Evolutionary conservation across 2,888 invertebrate genomes (phyloP).

Genomic region (Aphidius colemani): DNA sequence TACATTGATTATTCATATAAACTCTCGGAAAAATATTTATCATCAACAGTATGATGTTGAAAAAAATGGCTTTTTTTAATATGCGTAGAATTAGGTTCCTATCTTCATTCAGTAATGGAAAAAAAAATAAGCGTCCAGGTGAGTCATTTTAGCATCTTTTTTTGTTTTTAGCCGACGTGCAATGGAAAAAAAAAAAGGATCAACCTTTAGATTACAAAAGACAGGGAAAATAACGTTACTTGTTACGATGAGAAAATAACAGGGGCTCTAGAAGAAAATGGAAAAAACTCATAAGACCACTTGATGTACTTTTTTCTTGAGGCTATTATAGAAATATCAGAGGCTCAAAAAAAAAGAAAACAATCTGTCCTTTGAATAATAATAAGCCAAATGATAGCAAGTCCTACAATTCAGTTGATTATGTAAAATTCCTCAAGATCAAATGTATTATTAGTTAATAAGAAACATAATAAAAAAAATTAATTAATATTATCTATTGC

Average conservation of each 20-base stretch:
- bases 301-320: neutral
- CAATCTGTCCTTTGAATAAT: neutral
- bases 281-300: constrained; percentile 2
- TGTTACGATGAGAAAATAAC: constrained; percentile 24
- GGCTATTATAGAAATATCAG: constrained; percentile 10
- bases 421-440: no score
- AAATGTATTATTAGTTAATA: no score
- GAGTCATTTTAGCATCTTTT: constrained; percentile 28
- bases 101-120: constrained; percentile 68
- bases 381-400: no score
- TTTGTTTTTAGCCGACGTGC: constrained; percentile 7
- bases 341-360: constrained; percentile 1
- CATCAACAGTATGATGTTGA: constrained; percentile 60
- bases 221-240: constrained; percentile 14
- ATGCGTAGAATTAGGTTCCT: constrained; percentile 67
- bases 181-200: neutral
- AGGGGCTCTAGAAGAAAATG: neutral
- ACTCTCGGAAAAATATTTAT: constrained; percentile 56
- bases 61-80: constrained; percentile 60
- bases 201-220: constrained; percentile 16
- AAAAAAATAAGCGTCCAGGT: constrained; percentile 50
- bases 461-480: no score
- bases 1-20: constrained; percentile 9
- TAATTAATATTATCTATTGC: no score
- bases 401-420: no score